Evolutionary conservation across 2,888 invertebrate species (phyloP).

Genomic region (Amphiduros pacificus): DNA sequence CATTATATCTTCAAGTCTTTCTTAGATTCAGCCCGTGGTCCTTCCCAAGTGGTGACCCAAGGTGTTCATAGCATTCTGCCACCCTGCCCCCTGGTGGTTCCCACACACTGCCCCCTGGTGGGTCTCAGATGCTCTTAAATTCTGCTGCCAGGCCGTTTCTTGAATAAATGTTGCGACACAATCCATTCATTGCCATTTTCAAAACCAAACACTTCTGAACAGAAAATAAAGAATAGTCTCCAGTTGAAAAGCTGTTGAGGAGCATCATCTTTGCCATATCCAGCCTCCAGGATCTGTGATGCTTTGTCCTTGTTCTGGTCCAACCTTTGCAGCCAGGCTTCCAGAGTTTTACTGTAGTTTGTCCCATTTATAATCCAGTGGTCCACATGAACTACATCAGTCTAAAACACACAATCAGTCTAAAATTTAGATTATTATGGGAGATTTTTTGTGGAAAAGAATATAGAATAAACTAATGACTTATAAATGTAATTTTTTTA

Average conservation of each 20-base stretch:
- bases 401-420: slow-evolving; percentile 35
- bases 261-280: slow-evolving; percentile 38
- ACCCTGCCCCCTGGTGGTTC: no score
- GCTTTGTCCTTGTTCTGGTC: slow-evolving; percentile 41
- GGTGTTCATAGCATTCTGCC: no score
- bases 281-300: slow-evolving; percentile 32
- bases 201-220: slow-evolving; percentile 48
- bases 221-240: slow-evolving; percentile 50
- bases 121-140: no score
- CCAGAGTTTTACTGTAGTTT: slow-evolving; percentile 45
- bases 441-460: no score
- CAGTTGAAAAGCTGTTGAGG: slow-evolving; percentile 47
- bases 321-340: slow-evolving; percentile 41
- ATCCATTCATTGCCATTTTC: slow-evolving; percentile 51
- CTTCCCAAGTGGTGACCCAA: no score
- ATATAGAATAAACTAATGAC: no score
- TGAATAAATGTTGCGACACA: slow-evolving; percentile 43
- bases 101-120: no score
- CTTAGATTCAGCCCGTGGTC: no score
- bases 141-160: slow-evolving; percentile 23
- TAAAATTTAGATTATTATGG: no score
- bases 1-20: no score
- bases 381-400: slow-evolving; percentile 40
- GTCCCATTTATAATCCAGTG: slow-evolving; percentile 45
- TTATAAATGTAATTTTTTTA: no score